Evolutionary conservation across 2,888 invertebrate genomes (phyloP), one percentile per base, ranked within the genome.

Genomic region (Anorthoa munda): DNA sequence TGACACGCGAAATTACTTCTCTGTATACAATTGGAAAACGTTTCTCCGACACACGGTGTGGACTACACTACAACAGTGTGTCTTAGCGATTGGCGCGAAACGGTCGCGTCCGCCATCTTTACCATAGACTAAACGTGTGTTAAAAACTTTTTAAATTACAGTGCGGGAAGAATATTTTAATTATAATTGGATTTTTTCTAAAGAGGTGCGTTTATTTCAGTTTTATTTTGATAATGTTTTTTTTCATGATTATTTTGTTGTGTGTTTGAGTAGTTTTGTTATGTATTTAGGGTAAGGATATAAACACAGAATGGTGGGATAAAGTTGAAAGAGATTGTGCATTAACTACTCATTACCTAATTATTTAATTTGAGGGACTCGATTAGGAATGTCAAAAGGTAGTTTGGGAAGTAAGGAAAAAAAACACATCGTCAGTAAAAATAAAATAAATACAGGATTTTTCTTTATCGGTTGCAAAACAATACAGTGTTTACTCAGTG

Each of bases 51-150:
- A 39, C 55, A 23, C 56, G 13, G 39, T 63, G 48, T 21, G 56
- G 59, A 67, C 17, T 61, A 26, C 7, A 18, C n/a, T 39, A 39
- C 18, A 59, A 67, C 83, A 81, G 81, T 81, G 23, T 63, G 59
- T 21, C 39, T 12, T 26, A 45, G 56, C 70, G 46, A 12, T 73
- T 82, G 73, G 81, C 81, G 83, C 79, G 83, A 73, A 79, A 68
- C 83, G 61, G 79, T 45, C 81, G 82, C 55, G 77, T 48, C 48
- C 61, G 73, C 73, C 82, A 73, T 77, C 53, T 78, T 77, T 51
- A 0, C 63, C 70, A 81, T 65, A 82, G 69, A 79, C 18, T 51
- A 64, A 2, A 26, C 48, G 72, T 21, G 78, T 21, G 51, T 39
- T 55, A 21, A 13, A 51, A 48, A 51, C 23, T 76, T 80, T 65